Conservation (phyloP, 2,888 invertebrate genomes). For the Merodon equestris region DNA sequence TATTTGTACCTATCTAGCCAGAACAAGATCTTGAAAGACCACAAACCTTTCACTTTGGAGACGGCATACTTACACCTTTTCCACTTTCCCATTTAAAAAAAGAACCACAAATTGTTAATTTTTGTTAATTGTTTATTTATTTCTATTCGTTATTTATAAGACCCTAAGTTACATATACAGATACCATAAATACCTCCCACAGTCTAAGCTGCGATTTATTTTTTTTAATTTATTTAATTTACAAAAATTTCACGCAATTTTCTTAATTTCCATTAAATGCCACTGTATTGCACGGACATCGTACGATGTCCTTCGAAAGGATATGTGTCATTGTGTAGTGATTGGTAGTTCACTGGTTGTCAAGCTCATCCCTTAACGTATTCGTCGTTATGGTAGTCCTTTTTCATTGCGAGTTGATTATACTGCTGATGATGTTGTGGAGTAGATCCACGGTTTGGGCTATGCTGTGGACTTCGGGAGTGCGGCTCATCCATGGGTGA, state of each 20-base stretch:
- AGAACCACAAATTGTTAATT: neutral
- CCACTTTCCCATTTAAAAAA: neutral
- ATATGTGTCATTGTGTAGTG: conserved; percentile 45
- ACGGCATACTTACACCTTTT: neutral
- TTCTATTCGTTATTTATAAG: conserved; percentile 48
- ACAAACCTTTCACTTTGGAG: no score
- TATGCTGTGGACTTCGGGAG: conserved; percentile 44
- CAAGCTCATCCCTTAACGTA: conserved; percentile 55
- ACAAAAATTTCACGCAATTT: conserved; percentile 60
- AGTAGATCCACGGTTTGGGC: conserved; percentile 69
- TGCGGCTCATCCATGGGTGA: conserved; percentile 63
- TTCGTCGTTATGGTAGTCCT: conserved; percentile 57
- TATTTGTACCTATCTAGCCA: no score
- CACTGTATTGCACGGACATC: conserved; percentile 59
- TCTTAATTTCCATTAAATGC: conserved; percentile 57
- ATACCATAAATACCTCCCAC: conserved; percentile 63
- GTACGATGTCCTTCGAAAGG: conserved; percentile 49
- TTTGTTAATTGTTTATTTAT: conserved; percentile 59
- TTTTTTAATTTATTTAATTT: conserved; percentile 54
- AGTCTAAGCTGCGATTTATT: conserved; percentile 42
- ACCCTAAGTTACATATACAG: conserved; percentile 62
- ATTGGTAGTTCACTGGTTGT: no score
- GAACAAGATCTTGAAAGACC: no score
- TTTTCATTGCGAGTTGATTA: conserved; percentile 52
- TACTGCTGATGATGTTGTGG: conserved; percentile 41